These are phyloP conservation scores for Andrena chrysosceles DNA, from an alignment of 2,888 invertebrate genomes.

Conservation along the genomic window DNA sequence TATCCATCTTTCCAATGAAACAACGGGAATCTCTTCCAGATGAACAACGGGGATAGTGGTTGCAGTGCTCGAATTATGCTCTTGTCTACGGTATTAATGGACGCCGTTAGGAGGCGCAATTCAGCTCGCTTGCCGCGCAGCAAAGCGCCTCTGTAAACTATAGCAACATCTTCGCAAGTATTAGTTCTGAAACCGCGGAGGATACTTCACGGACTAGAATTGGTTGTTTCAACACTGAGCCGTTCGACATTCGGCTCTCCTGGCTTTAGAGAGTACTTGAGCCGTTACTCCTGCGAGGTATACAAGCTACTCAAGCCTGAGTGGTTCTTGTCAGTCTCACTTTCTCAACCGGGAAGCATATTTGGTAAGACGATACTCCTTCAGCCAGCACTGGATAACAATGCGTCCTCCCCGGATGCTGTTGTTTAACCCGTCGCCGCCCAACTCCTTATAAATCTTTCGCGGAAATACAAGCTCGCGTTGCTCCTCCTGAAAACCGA, in stretches of 20 bases:
- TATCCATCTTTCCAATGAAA: not conserved
- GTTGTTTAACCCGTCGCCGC: constrained; percentile 43
- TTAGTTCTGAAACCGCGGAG: constrained; percentile 69
- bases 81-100: constrained; percentile 63
- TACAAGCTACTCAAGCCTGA: constrained; percentile 65
- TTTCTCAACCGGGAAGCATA: constrained; percentile 67
- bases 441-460: constrained; percentile 19
- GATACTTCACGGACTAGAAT: constrained; percentile 70
- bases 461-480: constrained; percentile 28
- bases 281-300: constrained; percentile 68
- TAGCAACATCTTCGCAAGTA: constrained; percentile 61
- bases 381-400: constrained; percentile 41
- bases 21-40: constrained; percentile 40
- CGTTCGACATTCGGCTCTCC: constrained; percentile 68
- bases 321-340: constrained; percentile 69
- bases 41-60: constrained; percentile 19
- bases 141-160: constrained; percentile 47
- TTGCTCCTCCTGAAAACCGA: not conserved
- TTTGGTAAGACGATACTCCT: constrained; percentile 67
- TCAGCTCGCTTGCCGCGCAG: constrained; percentile 35
- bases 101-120: constrained; percentile 56
- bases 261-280: constrained; percentile 63
- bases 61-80: constrained; percentile 54
- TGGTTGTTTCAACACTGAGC: constrained; percentile 70
- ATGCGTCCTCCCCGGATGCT: constrained; percentile 40